Conservation (phyloP, 2,888 invertebrate genomes). For the Pristionchus arcanus region DNA sequence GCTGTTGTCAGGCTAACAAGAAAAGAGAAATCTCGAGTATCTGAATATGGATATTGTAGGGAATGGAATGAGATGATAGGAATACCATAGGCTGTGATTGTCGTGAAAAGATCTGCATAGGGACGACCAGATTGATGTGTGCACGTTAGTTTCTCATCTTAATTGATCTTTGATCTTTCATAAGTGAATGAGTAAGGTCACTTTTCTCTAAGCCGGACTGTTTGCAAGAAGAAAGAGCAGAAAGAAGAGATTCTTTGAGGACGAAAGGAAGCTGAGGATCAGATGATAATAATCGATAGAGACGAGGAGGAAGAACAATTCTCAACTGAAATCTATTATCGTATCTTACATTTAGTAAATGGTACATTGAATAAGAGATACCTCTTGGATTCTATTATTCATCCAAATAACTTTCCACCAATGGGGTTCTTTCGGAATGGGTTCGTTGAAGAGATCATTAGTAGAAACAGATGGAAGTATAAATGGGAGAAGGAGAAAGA, state of each 20-base stretch:
- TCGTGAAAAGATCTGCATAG: constrained; percentile 45
- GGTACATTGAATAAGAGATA: not conserved
- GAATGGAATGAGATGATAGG: not conserved
- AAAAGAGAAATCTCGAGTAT: constrained; percentile 53
- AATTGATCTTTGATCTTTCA: not conserved
- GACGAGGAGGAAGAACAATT: constrained; percentile 38
- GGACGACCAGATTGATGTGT: constrained; percentile 27
- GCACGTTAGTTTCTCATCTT: constrained; percentile 46
- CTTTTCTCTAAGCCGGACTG: constrained; percentile 29
- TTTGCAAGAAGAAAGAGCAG: constrained; percentile 46
- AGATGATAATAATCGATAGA: constrained; percentile 50
- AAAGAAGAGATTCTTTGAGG: constrained; percentile 39
- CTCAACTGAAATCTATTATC: constrained; percentile 42
- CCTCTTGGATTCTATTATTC: constrained; percentile 46
- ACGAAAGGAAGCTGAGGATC: constrained; percentile 49
- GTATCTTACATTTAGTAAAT: not conserved
- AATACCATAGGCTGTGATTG: constrained; percentile 34
- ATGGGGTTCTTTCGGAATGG: constrained; percentile 47
- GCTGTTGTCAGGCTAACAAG: constrained; percentile 46
- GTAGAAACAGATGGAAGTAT: not conserved
- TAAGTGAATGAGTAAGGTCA: not conserved
- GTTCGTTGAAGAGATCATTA: constrained; percentile 1
- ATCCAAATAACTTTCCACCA: constrained; percentile 55
- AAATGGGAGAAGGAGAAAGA: not conserved
- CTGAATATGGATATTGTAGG: not conserved